phyloP scores from a whole-genome alignment of 1,140 invertebrate species.

The Mya arenaria region DNA sequence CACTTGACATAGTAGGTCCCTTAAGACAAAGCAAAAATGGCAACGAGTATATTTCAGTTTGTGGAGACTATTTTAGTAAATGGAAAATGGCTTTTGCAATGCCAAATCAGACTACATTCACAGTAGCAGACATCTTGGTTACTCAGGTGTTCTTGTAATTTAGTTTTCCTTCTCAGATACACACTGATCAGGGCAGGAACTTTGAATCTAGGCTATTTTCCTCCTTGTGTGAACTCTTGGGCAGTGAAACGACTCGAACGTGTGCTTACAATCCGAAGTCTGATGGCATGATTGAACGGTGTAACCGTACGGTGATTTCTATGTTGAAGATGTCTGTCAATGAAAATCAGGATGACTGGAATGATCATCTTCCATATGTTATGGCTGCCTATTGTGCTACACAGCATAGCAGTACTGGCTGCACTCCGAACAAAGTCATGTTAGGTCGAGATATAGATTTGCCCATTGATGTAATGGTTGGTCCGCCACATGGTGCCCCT shows the following conservation, averaged over 20 bases:
- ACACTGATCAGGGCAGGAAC: conserved; percentile 59
- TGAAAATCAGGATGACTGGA: conserved; percentile 50
- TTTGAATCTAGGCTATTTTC: conserved; percentile 55
- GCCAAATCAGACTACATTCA: conserved; percentile 61
- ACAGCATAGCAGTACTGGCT: conserved; percentile 31
- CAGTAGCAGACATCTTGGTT: conserved; percentile 60
- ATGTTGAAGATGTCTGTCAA: conserved; percentile 53
- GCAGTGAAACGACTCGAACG: conserved; percentile 63
- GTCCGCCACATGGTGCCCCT: not conserved
- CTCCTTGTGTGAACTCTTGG: conserved; percentile 46
- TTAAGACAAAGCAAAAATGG: conserved; percentile 39
- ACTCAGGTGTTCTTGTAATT: conserved; percentile 56
- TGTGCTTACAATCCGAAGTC: conserved; percentile 73
- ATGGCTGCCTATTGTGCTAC: conserved; percentile 54
- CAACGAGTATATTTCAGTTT: conserved; percentile 70
- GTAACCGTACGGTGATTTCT: conserved; percentile 67
- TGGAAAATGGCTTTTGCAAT: conserved; percentile 65
- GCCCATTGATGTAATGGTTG: conserved; percentile 56
- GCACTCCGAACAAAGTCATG: conserved; percentile 48
- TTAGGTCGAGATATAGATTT: conserved; percentile 47
- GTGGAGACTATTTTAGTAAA: conserved; percentile 68
- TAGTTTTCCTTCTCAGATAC: conserved; percentile 54
- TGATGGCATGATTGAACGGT: conserved; percentile 74
- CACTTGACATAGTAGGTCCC: conserved; percentile 56
- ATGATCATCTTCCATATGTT: conserved; percentile 41